These are phyloP conservation scores for Agrotis segetum DNA, from an alignment of 2,888 invertebrate species.

Conservation along the genomic window DNA sequence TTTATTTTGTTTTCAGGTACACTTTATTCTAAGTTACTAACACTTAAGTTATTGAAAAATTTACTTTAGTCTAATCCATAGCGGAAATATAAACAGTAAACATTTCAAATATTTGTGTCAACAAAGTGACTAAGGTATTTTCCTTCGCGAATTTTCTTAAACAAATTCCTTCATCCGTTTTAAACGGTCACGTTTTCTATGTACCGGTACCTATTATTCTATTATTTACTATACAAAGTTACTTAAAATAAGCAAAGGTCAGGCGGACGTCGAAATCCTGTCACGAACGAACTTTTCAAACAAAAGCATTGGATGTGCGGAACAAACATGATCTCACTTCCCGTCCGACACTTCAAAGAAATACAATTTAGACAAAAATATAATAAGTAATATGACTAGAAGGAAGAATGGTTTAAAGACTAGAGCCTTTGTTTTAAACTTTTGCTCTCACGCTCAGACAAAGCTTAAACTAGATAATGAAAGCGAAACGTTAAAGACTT, in stretches of 20 bases:
- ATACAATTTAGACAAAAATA: conserved; percentile 59
- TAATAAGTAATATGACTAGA: conserved; percentile 13
- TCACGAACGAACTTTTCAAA: conserved; percentile 64
- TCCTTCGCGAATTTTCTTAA: conserved; percentile 28
- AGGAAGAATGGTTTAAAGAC: conserved; percentile 22
- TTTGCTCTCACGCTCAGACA: not conserved
- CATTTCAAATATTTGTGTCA: conserved; percentile 4
- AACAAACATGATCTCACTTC: conserved; percentile 72
- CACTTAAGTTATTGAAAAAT: not conserved
- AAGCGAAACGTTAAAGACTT: not conserved
- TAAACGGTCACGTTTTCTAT: conserved; percentile 58
- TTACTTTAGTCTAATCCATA: not conserved
- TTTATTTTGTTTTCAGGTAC: conserved; percentile 44
- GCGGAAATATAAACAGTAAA: conserved; percentile 13
- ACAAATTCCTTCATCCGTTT: conserved; percentile 25
- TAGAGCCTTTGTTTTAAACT: conserved; percentile 24
- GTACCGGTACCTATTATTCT: conserved; percentile 58
- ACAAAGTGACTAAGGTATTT: not conserved
- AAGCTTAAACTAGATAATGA: not conserved
- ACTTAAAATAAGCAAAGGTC: conserved; percentile 67
- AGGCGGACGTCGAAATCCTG: conserved; percentile 66
- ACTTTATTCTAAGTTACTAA: not conserved
- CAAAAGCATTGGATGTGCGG: conserved; percentile 70
- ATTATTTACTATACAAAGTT: conserved; percentile 66
- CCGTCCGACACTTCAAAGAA: conserved; percentile 64